Evolutionary conservation across 2,113 vertebrate genomes (phyloP).

Genomic region (Zingel zingel): DNA sequence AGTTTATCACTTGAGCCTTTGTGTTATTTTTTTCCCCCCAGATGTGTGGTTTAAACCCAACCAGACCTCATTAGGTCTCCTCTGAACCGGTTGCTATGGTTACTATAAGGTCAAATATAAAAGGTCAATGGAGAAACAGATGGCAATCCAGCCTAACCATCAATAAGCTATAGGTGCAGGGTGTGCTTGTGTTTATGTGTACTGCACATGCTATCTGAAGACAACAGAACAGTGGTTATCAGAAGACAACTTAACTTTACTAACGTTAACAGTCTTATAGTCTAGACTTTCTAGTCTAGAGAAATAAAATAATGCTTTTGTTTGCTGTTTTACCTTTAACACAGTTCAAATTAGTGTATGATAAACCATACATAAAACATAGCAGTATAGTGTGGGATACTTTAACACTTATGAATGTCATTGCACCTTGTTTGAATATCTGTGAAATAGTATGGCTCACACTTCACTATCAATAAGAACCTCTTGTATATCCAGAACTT

Average conservation of each 20-base stretch:
- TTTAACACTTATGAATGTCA: neutral
- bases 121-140: conserved; percentile 62
- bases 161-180: conserved; percentile 36
- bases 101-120: conserved; percentile 45
- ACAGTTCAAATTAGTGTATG: neutral
- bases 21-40: neutral
- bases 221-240: neutral
- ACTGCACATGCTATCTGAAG: conserved; percentile 4
- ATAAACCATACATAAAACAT: neutral
- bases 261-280: neutral
- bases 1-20: conserved; percentile 12
- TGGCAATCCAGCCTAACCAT: conserved; percentile 37
- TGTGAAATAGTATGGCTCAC: neutral
- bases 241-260: neutral
- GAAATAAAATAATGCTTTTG: neutral
- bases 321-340: neutral
- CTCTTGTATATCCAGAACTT: neutral
- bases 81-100: conserved; percentile 27
- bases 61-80: neutral
- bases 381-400: neutral
- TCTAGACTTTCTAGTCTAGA: neutral
- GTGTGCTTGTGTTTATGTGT: neutral
- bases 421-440: neutral
- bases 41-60: conserved; percentile 33
- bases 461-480: neutral